Conservation (phyloP, 2,797 vertebrate species). For the Lemur catta region DNA sequence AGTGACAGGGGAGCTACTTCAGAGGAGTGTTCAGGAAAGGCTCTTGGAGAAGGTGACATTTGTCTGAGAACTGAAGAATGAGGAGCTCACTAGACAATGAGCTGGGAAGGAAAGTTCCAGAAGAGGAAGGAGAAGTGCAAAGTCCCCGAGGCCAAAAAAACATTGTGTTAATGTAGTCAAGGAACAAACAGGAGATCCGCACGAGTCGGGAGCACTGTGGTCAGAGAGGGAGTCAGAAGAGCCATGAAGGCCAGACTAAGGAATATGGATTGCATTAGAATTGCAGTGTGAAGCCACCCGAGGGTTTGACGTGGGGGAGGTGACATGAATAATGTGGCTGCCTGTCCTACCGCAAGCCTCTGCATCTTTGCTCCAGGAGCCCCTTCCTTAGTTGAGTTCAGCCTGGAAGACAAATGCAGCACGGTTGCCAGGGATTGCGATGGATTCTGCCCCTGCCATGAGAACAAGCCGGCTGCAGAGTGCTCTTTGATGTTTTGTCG, state of each 20-base stretch:
- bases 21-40: background rate
- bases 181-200: background rate
- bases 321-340: background rate
- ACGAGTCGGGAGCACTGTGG: accelerated
- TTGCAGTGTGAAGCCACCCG: accelerated
- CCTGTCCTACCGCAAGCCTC: background rate
- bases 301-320: background rate
- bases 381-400: background rate
- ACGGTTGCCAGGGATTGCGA: background rate
- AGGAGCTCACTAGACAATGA: background rate
- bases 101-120: background rate
- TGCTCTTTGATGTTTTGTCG: background rate
- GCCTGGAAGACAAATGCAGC: background rate
- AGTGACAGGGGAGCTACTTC: background rate
- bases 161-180: background rate
- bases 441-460: background rate
- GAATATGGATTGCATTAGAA: background rate
- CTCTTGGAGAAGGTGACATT: background rate
- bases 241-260: too few relatives aligned
- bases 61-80: background rate
- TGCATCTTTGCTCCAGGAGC: background rate
- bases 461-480: background rate
- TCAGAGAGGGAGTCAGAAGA: background rate
- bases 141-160: background rate
- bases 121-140: background rate